These are phyloP conservation scores for Metacarcinus magister DNA, from an alignment of 2,888 invertebrate genomes.

Conservation along the genomic window DNA sequence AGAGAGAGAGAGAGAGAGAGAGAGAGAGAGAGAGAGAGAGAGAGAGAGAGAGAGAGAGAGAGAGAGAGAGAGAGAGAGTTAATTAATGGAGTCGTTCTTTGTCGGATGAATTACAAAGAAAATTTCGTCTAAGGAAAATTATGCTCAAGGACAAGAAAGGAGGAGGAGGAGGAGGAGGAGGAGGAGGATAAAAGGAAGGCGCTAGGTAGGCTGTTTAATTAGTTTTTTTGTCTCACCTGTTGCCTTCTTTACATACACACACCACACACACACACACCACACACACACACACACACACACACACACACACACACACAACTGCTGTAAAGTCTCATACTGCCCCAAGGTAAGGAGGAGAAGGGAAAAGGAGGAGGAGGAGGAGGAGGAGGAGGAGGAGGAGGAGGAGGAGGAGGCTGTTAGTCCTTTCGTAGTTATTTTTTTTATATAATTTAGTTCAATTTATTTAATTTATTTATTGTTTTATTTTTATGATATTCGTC, in stretches of 20 bases:
- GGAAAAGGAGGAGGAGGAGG: no score
- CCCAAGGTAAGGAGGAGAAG: no score
- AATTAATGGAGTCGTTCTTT: background rate
- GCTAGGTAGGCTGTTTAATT: background rate
- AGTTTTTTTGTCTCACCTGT: background rate
- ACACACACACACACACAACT: slow-evolving; percentile 26
- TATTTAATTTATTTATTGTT: no score
- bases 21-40: background rate
- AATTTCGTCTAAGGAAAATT: background rate
- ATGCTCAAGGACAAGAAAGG: background rate
- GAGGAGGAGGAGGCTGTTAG: no score
- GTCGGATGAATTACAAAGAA: background rate
- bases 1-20: background rate
- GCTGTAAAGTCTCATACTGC: background rate
- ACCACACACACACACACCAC: slow-evolving; percentile 21
- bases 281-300: slow-evolving; percentile 26
- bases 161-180: background rate
- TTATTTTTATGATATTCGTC: no score
- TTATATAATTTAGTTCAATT: no score
- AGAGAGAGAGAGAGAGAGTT: background rate
- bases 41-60: background rate
- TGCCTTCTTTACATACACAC: background rate
- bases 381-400: no score
- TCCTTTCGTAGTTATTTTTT: no score
- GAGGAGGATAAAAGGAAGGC: background rate